A percentile compares a stretch with the other conserved stretches of the same genome.
These are phyloP conservation scores for Stegastes partitus DNA, from an alignment of 2,113 vertebrate species.

Conservation along the genomic window DNA sequence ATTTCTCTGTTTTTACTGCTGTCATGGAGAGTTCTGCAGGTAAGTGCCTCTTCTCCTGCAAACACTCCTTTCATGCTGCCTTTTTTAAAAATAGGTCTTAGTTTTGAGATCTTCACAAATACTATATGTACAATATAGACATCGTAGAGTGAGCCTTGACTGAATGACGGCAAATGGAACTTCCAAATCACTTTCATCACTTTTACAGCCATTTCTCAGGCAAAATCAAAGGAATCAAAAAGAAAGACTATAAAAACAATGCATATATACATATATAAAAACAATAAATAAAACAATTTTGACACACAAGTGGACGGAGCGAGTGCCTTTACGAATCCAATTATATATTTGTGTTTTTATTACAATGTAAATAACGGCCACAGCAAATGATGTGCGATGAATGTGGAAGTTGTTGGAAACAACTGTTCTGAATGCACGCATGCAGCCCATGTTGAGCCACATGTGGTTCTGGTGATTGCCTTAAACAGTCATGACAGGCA, in stretches of 20 bases:
- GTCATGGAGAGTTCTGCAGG: background rate
- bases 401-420: background rate
- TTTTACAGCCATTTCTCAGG: background rate
- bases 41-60: background rate
- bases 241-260: too few relatives aligned
- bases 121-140: background rate
- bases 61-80: background rate
- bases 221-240: background rate
- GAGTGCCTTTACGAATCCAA: too few relatives aligned
- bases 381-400: background rate
- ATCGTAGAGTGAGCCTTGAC: background rate
- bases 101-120: background rate
- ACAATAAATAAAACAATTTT: background rate
- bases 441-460: background rate
- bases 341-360: background rate
- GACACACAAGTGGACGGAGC: too few relatives aligned
- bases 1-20: background rate
- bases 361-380: too few relatives aligned
- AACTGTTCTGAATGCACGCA: background rate
- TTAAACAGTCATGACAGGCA: background rate
- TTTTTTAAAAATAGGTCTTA: background rate
- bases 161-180: background rate
- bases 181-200: too few relatives aligned
- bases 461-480: constrained; percentile 6
- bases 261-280: too few relatives aligned